Conservation (phyloP, 2,113 vertebrate genomes). For the Agelaius tricolor region DNA sequence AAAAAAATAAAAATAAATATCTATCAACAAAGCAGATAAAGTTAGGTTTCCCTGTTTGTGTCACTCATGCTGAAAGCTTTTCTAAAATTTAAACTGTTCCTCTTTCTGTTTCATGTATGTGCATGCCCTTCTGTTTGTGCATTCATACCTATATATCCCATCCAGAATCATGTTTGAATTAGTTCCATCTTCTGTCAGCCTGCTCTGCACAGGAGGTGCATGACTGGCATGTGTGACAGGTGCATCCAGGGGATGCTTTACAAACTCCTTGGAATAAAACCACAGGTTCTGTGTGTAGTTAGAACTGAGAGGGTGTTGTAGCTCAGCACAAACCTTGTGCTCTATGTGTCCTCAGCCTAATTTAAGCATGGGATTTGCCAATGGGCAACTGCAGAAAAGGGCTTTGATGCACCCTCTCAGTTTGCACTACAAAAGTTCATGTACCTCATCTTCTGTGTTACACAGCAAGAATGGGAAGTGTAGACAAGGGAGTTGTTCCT, state of each 20-base stretch:
- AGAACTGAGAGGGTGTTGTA: background rate
- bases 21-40: background rate
- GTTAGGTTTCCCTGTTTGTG: background rate
- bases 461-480: background rate
- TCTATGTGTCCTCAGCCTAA: background rate
- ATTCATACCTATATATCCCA: background rate
- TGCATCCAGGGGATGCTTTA: background rate
- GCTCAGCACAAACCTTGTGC: background rate
- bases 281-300: background rate
- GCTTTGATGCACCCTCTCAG: background rate
- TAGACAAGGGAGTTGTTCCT: background rate
- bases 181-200: background rate
- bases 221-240: no score
- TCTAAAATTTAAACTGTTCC: background rate
- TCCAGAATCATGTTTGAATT: background rate
- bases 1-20: background rate
- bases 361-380: background rate
- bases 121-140: background rate
- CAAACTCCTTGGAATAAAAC: background rate
- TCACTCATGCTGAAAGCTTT: background rate
- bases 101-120: background rate
- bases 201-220: background rate
- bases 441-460: rapidly evolving
- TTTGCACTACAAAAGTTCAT: rapidly evolving
- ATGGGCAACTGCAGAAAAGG: background rate